These are phyloP conservation scores for Ammospiza caudacuta DNA, from an alignment of 2,113 vertebrate species.

Conservation along the genomic window DNA sequence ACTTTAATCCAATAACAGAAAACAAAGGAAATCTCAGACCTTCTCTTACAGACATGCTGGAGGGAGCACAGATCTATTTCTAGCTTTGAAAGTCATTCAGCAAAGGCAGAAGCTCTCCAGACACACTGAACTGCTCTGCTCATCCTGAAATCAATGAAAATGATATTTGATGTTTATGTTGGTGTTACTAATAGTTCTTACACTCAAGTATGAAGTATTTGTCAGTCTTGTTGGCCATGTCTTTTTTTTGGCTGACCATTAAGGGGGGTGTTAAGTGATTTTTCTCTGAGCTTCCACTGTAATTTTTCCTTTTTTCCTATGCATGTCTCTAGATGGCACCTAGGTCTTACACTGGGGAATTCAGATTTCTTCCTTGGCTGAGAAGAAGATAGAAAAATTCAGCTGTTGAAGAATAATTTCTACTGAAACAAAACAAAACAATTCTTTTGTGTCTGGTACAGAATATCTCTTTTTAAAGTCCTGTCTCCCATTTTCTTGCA, in stretches of 20 bases:
- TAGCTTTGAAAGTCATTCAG: conserved; percentile 2
- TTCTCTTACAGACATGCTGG: neutral
- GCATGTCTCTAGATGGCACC: neutral
- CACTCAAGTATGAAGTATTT: neutral
- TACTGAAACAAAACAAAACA: neutral
- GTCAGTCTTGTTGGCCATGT: neutral
- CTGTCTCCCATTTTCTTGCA: neutral
- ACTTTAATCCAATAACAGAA: conserved; percentile 1
- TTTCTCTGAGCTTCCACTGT: neutral
- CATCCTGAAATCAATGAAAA: neutral
- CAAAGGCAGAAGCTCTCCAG: neutral
- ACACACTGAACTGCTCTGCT: neutral
- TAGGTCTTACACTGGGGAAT: neutral
- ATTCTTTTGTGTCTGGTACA: neutral
- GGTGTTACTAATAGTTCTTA: neutral
- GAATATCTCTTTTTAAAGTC: neutral
- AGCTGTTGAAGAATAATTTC: neutral
- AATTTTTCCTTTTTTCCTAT: neutral
- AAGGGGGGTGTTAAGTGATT: neutral
- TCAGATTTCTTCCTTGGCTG: neutral
- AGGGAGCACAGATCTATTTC: conserved; percentile 3
- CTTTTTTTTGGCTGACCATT: neutral
- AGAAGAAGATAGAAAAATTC: neutral
- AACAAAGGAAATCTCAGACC: neutral
- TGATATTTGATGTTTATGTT: neutral